Evolutionary conservation across 2,888 invertebrate genomes (phyloP).

Genomic region (Microctonus aethiopoides): DNA sequence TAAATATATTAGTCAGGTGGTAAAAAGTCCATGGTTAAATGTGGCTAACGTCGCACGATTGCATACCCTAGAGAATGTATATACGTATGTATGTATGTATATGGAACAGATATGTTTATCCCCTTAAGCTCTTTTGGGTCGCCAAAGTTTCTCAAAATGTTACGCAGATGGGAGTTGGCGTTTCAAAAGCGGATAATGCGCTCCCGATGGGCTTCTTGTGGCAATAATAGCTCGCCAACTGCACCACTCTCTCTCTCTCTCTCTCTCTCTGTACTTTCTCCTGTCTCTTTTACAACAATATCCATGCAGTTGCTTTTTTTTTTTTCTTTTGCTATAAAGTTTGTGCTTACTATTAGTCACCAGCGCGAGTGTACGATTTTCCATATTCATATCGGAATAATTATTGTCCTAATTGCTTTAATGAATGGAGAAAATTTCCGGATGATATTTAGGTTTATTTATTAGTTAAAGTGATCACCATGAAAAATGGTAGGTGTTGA

Average conservation of each 20-base stretch:
- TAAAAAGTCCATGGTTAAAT: constrained; percentile 34
- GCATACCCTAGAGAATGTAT: background rate
- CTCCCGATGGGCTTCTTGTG: constrained; percentile 16
- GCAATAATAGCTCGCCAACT: constrained; percentile 1
- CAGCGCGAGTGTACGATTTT: background rate
- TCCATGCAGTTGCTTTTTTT: background rate
- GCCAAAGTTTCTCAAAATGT: constrained; percentile 15
- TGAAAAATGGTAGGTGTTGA: background rate
- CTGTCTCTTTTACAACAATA: background rate
- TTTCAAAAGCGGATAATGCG: constrained; percentile 13
- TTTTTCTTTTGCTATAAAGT: background rate
- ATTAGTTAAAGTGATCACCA: background rate
- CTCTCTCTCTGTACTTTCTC: background rate
- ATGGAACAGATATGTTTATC: constrained; percentile 9
- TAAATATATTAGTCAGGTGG: constrained; percentile 20
- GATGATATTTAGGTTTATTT: background rate
- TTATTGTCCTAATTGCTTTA: background rate
- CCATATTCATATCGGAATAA: background rate
- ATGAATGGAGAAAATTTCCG: background rate
- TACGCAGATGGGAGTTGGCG: constrained; percentile 15
- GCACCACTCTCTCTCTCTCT: background rate
- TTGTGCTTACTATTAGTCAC: background rate
- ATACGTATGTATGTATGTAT: background rate
- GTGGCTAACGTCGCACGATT: constrained; percentile 22
- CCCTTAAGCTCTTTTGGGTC: constrained; percentile 8